Base-by-base conservation (phyloP, 2,113 vertebrate species). In the Rhinogobius similis region DNA sequence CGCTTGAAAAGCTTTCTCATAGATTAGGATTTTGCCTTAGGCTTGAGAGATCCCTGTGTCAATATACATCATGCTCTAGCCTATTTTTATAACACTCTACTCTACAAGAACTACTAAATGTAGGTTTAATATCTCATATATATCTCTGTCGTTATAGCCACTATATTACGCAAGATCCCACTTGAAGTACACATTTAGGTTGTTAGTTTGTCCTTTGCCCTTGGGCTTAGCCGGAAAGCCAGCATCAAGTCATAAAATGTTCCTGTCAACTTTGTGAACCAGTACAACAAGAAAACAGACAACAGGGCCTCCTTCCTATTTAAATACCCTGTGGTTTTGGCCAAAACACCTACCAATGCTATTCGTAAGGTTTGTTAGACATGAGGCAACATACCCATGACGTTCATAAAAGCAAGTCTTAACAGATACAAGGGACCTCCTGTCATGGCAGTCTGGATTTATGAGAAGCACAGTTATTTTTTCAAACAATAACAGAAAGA, bases 271-370 rank as follows among this genome's bases (percentile, higher is more conserved):
- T 27, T 63, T 58, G 74, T 27, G 78, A 78, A 77, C 24, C 24
- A 73, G 21, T 0, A 23, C 11, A 58, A 66, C 16, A 68, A 24
- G 71, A 27, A 46, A 55, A 9, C 26, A 62, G 9, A 62, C n/a
- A 50, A 61, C 61, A 65, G 53, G 24, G 58, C 78, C 23, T 32
- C 20, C 39, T 80, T 72, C 18, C 10, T 56, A 73, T 77, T 74
- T 7, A 65, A 73, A 53, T 72, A 29, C 55, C 10, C 3, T 78
- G 73, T 72, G 76, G 84, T 50, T 76, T 65, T 36, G 24, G 62
- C 75, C 50, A 52, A 70, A 24, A 62, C 73, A 26, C 55, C 70
- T 67, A 69, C 56, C 23, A 46, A 13, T 23, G 56, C 13, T 26
- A 27, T 41, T 21, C 21, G 21, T 56, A 32, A 58, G 18, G 61